Evolutionary conservation across 2,888 invertebrate species (phyloP), one percentile per base, ranked within the genome.

Genomic region (Orthosia incerta): DNA sequence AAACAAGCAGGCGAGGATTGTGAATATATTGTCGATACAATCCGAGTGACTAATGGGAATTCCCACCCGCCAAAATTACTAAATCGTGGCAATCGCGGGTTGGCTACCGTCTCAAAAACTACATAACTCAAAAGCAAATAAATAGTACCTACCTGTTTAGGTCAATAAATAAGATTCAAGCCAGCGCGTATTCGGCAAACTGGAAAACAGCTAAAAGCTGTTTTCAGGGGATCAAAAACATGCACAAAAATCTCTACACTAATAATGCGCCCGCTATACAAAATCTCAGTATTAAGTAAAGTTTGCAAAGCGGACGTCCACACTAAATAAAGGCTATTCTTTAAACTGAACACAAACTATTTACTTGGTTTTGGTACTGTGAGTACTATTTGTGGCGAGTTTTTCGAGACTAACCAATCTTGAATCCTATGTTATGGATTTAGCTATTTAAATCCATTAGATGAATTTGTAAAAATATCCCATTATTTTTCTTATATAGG

Each of bases 1-100:
- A 86, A 87, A 88, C 87, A 59, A 89, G 78, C 87, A 86, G 84
- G 72, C 81, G 60, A 71, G 78, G 75, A 59, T 66, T 71, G 26
- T 56, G 53, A 71, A 48, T 71, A 59, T 55, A 46, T 61, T 57
- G 50, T 55, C n/a, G 55, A 62, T 45, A 59, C 12, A 20, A 46
- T 48, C 16, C 20, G 26, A 11, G 9, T 39, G 15, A 15, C 45
- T 20, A 60, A 60, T 20, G 39, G n/a, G n/a, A 39, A 45, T 45
- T n/a, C 13, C 57, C n/a, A 5, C 11, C 13, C n/a, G 59, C 20
- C 39, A 31, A 57, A 39, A 31, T 57, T 0, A 57, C n/a, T 57
- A 18, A 57, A 31, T 57, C 31, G 5, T 31, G 9, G 18, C 11
- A 9, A 0, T n/a, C n/a, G 11, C n/a, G 51, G 31, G 31, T 31